These are phyloP conservation scores for Phodopus roborovskii DNA, from an alignment of 2,113 vertebrate species.

Conservation along the genomic window DNA sequence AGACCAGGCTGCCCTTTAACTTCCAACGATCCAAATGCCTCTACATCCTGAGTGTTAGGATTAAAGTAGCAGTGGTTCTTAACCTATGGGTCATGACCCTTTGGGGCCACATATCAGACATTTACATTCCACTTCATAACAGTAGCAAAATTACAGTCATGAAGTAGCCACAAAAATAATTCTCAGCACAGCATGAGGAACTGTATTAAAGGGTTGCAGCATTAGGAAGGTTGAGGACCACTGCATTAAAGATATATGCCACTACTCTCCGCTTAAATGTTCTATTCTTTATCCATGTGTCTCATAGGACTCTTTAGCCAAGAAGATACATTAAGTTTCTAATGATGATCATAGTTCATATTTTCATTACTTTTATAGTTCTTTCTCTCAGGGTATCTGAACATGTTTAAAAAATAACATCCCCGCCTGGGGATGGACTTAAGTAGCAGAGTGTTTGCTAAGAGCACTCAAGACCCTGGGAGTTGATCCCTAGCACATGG, in stretches of 20 bases:
- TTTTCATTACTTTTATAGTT: not conserved
- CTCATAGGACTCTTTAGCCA: slow-evolving; percentile 35
- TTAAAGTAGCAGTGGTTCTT: not conserved
- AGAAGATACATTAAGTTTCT: not conserved
- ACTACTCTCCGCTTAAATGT: not conserved
- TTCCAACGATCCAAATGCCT: not conserved
- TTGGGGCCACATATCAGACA: not conserved
- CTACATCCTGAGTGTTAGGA: not conserved
- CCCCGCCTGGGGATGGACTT: not conserved
- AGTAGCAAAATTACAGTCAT: not conserved
- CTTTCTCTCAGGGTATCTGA: slow-evolving; percentile 4
- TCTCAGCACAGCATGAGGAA: not conserved
- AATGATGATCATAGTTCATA: not conserved
- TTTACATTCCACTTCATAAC: not conserved
- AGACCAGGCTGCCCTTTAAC: not conserved
- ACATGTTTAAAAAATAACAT: not conserved
- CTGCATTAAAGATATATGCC: not conserved
- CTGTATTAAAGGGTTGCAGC: not conserved
- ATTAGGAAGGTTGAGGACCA: not conserved
- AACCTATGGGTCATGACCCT: not conserved
- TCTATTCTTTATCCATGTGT: not conserved
- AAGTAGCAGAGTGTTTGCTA: not conserved
- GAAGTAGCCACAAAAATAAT: not conserved
- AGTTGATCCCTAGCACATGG: not conserved
- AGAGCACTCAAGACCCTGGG: not conserved